Base-by-base conservation (phyloP, 1,140 invertebrate genomes). In the Eurosta solidaginis region DNA sequence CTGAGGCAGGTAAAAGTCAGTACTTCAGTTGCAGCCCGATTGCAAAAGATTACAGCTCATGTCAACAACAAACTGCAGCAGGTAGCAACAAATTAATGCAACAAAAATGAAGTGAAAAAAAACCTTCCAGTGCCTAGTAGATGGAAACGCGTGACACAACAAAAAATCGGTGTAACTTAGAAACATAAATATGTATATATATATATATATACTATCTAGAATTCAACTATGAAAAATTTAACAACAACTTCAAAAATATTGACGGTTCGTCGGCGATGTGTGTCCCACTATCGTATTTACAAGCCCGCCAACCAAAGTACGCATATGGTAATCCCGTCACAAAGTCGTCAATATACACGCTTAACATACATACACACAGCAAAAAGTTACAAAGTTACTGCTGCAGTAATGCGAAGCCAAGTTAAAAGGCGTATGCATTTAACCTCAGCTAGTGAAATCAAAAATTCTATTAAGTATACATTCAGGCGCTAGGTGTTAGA, bases 401-500 rank as follows among this genome's bases (percentile, higher is more conserved):
- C 33, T 42, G 29, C 59, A 42, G 59, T 29, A 68, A 68, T 40
- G 40, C 17, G 59, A 68, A 68, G 59, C 59, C 59, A 68, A 68
- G 59, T 68, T 68, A 68, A 68, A 68, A 33, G 29, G 59, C 59
- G 59, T 40, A 9, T 68, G 59, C 59, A 68, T 29, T 68, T 68
- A 68, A 68, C 59, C 59, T 68, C 59, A 68, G 59, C 59, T 29
- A 68, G 33, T 68, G 59, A 27, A 74, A 74, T 79, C 76, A 78
- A 80, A 83, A 84, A 85, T 80, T 83, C 77, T 85, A 85, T 85
- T 85, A 85, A 85, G 83, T 84, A 85, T 85, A 85, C 84, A 81
- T 85, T 85, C 82, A 79, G 82, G 84, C 82, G 82, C 79, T 63
- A 76, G 59, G 76, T 68, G 20, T 14, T 54, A 45, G 50, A 75